Percentiles rank a stretch among this genome's conserved stretches.
Conservation (phyloP, 2,113 vertebrate genomes). For the Pelecanus crispus region DNA sequence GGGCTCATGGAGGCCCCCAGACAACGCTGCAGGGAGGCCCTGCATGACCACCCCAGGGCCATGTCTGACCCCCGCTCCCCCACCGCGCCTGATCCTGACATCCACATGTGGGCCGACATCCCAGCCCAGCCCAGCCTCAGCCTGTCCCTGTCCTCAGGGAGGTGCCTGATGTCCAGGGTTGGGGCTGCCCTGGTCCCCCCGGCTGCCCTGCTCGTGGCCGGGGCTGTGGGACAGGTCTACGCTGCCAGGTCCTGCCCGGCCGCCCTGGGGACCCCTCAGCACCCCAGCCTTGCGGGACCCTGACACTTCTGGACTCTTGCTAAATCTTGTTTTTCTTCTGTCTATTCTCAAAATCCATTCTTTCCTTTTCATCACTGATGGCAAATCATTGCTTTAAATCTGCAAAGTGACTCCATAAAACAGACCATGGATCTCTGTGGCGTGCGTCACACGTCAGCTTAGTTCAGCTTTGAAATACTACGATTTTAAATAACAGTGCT, state of each 20-base stretch:
- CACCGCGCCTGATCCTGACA: fast-evolving
- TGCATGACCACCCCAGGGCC: not conserved
- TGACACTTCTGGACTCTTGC: not conserved
- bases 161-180: fast-evolving
- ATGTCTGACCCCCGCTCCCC: not conserved
- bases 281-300: fast-evolving
- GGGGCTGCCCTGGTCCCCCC: not conserved
- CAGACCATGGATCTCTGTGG: not conserved
- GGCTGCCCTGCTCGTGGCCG: not conserved
- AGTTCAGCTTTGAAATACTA: not conserved
- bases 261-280: not conserved
- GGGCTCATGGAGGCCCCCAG: not conserved
- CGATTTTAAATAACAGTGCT: not conserved
- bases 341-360: not conserved
- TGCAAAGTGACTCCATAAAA: not conserved
- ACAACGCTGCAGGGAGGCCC: fast-evolving
- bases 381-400: not conserved
- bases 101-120: fast-evolving
- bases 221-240: not conserved
- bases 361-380: not conserved
- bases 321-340: not conserved
- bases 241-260: not conserved
- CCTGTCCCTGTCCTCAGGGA: not conserved
- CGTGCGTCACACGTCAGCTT: not conserved
- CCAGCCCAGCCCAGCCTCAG: not conserved